Evolutionary conservation across 2,888 invertebrate species (phyloP).

Genomic region (Aleiodes leptofemur): DNA sequence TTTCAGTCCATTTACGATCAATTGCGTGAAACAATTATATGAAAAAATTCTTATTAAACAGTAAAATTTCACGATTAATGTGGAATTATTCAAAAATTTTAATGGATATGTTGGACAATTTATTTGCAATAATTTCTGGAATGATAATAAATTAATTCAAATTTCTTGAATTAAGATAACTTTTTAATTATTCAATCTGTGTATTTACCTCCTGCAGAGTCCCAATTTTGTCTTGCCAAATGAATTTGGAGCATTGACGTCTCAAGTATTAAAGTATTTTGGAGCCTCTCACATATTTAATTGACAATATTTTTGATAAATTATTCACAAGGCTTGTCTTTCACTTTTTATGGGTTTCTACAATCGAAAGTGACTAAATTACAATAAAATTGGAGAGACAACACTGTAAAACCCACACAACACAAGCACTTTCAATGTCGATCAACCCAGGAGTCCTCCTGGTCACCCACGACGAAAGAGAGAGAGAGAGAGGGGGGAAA

Average conservation of each 20-base stretch:
- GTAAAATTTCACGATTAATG: background rate
- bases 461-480: background rate
- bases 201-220: slow-evolving; percentile 47
- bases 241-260: slow-evolving; percentile 30
- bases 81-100: background rate
- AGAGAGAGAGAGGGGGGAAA: too few species aligned
- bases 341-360: background rate
- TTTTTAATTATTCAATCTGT: background rate
- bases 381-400: slow-evolving; percentile 5
- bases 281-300: background rate
- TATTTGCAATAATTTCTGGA: background rate
- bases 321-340: slow-evolving; percentile 7
- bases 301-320: slow-evolving; percentile 12
- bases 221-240: slow-evolving; percentile 36
- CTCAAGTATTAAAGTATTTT: background rate
- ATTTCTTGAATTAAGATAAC: slow-evolving; percentile 6
- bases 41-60: background rate
- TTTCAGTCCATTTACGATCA: slow-evolving; percentile 37
- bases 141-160: background rate
- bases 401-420: background rate
- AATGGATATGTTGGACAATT: too few species aligned
- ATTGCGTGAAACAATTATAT: slow-evolving; percentile 43
- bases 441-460: slow-evolving; percentile 10
- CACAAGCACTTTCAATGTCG: slow-evolving; percentile 13
- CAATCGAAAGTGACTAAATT: slow-evolving; percentile 1